Conservation (phyloP, 2,888 invertebrate genomes). For the Cybosia mesomella region DNA sequence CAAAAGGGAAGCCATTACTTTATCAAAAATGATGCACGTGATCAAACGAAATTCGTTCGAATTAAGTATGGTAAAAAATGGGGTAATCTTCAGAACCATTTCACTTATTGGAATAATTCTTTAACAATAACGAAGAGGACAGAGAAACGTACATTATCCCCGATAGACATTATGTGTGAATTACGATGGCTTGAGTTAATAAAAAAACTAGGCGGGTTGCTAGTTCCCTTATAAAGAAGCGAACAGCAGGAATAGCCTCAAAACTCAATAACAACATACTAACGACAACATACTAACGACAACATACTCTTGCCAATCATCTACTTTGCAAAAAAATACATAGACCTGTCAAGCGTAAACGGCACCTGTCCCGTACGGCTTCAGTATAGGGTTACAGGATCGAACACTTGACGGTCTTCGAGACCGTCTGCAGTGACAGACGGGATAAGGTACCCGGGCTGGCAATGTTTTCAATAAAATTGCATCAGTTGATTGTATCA, state of each 20-base stretch:
- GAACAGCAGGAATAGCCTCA: background rate
- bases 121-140: too few relatives aligned
- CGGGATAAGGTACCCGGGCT: constrained; percentile 24
- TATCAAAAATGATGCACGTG: too few relatives aligned
- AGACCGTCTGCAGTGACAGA: constrained; percentile 47
- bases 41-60: too few relatives aligned
- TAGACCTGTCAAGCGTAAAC: constrained; percentile 40
- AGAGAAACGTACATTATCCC: too few relatives aligned
- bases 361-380: constrained; percentile 53
- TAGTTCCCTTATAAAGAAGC: background rate
- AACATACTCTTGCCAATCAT: constrained; percentile 32
- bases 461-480: background rate
- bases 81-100: too few relatives aligned
- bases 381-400: constrained; percentile 50
- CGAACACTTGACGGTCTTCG: constrained; percentile 50
- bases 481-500: background rate
- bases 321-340: constrained; percentile 31
- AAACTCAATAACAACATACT: constrained; percentile 13
- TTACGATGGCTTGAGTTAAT: too few relatives aligned
- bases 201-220: too few relatives aligned
- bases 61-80: too few relatives aligned
- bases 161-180: too few relatives aligned
- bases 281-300: constrained; percentile 28
- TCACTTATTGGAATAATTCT: too few relatives aligned
- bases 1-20: too few relatives aligned